Evolutionary conservation across 1,140 invertebrate genomes (phyloP).

Genomic region (Rhagoletis pomonella): DNA sequence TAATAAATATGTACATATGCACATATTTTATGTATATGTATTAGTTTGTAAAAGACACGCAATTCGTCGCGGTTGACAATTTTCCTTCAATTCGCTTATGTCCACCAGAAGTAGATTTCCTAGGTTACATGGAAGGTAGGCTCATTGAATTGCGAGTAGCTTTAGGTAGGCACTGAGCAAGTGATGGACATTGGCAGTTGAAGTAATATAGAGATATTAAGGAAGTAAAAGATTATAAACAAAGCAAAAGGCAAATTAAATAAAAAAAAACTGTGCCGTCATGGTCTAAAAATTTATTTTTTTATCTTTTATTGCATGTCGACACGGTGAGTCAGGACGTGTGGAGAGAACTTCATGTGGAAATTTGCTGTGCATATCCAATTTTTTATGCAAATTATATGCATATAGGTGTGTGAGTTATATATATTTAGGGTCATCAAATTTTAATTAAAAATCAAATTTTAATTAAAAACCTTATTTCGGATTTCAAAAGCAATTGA

Average conservation of each 20-base stretch:
- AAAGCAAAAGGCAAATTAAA: background rate
- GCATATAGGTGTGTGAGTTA: no score
- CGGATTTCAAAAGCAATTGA: no score
- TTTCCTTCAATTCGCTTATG: background rate
- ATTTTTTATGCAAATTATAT: no score
- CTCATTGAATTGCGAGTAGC: background rate
- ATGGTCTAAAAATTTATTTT: background rate
- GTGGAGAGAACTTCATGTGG: background rate
- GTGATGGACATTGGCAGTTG: background rate
- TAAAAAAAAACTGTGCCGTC: conserved; percentile 2
- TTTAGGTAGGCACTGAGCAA: background rate
- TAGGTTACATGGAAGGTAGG: background rate
- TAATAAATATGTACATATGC: background rate
- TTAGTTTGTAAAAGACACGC: background rate
- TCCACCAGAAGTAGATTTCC: background rate
- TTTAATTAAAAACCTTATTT: no score
- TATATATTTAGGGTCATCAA: no score
- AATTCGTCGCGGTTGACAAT: conserved; percentile 49
- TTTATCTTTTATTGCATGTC: background rate
- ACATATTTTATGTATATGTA: background rate
- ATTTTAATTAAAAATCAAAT: no score
- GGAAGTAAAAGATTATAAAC: background rate
- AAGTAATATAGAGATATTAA: background rate
- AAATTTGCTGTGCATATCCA: no score
- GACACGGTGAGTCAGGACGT: background rate